phyloP scores from a whole-genome alignment of 2,113 vertebrate species.

The Aegithalos caudatus region DNA sequence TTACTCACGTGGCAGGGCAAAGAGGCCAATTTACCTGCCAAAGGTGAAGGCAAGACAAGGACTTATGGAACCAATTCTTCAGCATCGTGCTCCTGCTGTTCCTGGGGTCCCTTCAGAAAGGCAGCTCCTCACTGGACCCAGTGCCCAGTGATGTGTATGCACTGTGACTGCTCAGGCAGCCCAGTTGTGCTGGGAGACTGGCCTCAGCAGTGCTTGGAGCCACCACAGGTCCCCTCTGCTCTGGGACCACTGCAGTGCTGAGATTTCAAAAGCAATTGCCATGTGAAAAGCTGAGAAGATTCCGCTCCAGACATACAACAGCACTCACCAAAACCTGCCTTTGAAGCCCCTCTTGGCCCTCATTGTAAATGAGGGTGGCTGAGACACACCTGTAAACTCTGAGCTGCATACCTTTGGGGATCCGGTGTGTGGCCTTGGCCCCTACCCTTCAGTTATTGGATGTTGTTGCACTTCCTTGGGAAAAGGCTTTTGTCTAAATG shows the following conservation, averaged over 20 bases:
- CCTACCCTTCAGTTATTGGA: not conserved
- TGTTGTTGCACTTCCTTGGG: not conserved
- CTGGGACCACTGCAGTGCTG: not conserved
- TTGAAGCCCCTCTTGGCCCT: not conserved
- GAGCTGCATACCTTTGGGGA: not conserved
- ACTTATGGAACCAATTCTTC: not conserved
- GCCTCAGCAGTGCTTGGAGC: not conserved
- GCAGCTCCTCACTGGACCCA: not conserved
- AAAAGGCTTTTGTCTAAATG: not conserved
- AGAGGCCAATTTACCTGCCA: not conserved
- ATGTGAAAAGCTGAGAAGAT: not conserved
- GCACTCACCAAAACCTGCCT: not conserved
- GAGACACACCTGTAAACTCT: not conserved
- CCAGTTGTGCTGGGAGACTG: accelerated
- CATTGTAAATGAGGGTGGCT: not conserved
- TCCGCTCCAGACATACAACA: not conserved
- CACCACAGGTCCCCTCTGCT: not conserved
- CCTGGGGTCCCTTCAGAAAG: accelerated
- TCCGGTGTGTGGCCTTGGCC: not conserved
- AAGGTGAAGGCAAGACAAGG: not conserved
- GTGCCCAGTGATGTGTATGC: not conserved
- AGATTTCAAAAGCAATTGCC: not conserved
- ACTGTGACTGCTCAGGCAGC: not conserved
- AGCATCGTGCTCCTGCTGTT: not conserved
- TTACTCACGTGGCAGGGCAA: not conserved